A percentile compares a stretch with the other conserved stretches of the same genome.
These are phyloP conservation scores for Pitangus sulphuratus DNA, from an alignment of 2,797 vertebrate genomes.

Conservation along the genomic window DNA sequence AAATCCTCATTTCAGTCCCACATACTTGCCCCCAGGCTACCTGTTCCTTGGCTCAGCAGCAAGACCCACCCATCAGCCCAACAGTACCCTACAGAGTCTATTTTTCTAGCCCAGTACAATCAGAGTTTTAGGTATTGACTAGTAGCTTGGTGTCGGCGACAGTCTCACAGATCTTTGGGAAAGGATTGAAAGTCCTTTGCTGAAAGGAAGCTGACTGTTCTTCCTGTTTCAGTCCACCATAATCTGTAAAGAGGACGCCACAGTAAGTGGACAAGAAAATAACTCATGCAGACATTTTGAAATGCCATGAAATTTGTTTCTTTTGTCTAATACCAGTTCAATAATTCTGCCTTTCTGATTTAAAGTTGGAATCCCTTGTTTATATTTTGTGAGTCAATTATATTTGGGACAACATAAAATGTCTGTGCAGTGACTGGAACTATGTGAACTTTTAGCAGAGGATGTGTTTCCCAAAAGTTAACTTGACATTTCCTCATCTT, in stretches of 20 bases:
- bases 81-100: not conserved
- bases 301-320: not conserved
- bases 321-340: not conserved
- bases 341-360: not conserved
- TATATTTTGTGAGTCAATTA: not conserved
- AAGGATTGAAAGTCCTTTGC: not conserved
- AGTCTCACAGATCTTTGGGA: not conserved
- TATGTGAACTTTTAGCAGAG: not conserved
- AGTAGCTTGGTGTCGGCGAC: not conserved
- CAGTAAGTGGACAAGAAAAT: not conserved
- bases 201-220: not conserved
- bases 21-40: not conserved
- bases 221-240: not conserved
- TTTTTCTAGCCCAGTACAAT: not conserved
- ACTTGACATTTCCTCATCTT: slow-evolving; percentile 58
- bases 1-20: not conserved
- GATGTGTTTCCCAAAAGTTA: slow-evolving; percentile 38
- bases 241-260: not conserved
- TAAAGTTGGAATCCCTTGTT: not conserved
- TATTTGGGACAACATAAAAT: not conserved
- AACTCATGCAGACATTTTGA: not conserved
- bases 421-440: not conserved
- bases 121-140: not conserved
- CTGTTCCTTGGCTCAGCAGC: not conserved
- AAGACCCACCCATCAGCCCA: not conserved